Evolutionary conservation across 2,113 vertebrate genomes (phyloP), one percentile per base, ranked within the genome.

Genomic region (Hemiprocne comata): DNA sequence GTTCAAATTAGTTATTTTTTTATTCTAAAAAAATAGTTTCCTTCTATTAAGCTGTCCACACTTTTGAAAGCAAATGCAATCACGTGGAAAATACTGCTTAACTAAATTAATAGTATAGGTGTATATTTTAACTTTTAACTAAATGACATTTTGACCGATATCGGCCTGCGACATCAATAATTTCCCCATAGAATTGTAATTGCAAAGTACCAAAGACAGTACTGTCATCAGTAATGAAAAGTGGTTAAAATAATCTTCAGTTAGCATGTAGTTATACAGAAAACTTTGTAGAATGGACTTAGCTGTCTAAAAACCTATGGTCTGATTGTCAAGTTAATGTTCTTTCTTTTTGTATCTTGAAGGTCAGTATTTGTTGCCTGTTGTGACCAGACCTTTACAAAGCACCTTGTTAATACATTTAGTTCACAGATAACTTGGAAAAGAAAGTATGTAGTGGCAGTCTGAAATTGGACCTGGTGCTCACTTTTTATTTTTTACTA

Each of bases 41-140:
- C 20, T 93, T 85, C 28, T 48, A 78, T 51, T 34, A 81, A 94
- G 66, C n/a, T 93, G 40, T 79, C 62, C 40, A 55, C 7, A 24
- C 46, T 87, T 89, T 67, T 51, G 75, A 94, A 95, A 97, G 60
- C n/a, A 91, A 95, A 89, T 88, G 51, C 72, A 86, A 93, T 54
- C 4, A 31, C 54, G 40, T 34, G 17, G 38, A 89, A 91, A 90
- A 85, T 75, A 90, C 55, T 57, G 5, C 17, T 75, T 53, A 87
- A 51, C 10, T 91, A 84, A 82, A 57, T 80, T 61, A 80, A 61
- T 65, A 53, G 13, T 21, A 55, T 11, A 75, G 53, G 67, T 85
- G 23, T 54, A 28, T 61, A 65, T 29, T 67, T 62, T 54, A 65
- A 65, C 75, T 60, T 93, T 90, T 82, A 94, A 62, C 36, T 34